These are phyloP conservation scores for Leptinotarsa texana DNA, from an alignment of 1,140 invertebrate species.

Conservation along the genomic window DNA sequence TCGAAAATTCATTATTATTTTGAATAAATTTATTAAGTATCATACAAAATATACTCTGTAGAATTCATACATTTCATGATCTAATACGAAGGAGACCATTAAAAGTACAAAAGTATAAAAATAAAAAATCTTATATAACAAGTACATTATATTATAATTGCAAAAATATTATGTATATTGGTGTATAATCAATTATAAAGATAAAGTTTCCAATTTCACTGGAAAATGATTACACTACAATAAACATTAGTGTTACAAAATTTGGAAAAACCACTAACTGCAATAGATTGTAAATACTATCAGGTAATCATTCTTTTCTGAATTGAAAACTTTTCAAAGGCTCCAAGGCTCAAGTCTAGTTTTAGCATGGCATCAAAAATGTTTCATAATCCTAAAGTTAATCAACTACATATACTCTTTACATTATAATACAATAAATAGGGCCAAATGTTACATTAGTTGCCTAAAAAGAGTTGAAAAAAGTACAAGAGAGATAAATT, in stretches of 20 bases:
- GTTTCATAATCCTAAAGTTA: conserved; percentile 4
- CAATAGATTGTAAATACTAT: no score
- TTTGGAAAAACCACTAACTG: no score
- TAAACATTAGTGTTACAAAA: no score
- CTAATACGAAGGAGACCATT: not conserved
- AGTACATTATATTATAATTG: not conserved
- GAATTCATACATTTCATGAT: conserved; percentile 6
- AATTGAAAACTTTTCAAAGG: not conserved
- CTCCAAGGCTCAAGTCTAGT: not conserved
- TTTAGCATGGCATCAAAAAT: conserved; percentile 16
- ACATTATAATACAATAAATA: conserved; percentile 32
- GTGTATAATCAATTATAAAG: not conserved
- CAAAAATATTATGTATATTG: not conserved
- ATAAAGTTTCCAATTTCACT: not conserved
- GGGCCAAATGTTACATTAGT: not conserved
- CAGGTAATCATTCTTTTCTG: not conserved
- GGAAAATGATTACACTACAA: not conserved
- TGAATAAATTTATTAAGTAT: conserved; percentile 9
- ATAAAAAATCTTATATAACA: conserved; percentile 7
- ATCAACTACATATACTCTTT: conserved; percentile 24
- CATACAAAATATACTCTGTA: not conserved
- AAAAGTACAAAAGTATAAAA: conserved; percentile 9
- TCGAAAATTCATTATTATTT: not conserved
- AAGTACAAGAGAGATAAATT: not conserved
- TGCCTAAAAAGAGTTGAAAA: not conserved